A percentile compares a stretch with the other conserved stretches of the same genome.
phyloP scores from a whole-genome alignment of 1,140 invertebrate genomes.

The Araneus ventricosus region DNA sequence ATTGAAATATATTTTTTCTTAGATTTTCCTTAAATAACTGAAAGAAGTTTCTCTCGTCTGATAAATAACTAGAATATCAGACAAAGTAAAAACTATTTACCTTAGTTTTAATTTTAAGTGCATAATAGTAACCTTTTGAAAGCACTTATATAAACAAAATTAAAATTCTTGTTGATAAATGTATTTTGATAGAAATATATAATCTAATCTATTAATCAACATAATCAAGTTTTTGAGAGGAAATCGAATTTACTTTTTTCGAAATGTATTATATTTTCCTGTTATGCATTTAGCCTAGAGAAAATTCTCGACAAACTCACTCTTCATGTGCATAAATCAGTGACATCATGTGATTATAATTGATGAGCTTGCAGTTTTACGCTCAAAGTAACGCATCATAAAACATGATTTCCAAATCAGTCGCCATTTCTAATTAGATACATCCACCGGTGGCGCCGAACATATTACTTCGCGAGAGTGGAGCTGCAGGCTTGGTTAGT shows the following conservation, averaged over 20 bases:
- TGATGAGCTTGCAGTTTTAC: slow-evolving; percentile 4
- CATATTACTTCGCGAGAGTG: neutral
- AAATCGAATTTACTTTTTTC: neutral
- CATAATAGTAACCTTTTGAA: too few species aligned
- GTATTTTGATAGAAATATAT: neutral
- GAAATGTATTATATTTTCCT: neutral
- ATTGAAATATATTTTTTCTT: too few species aligned
- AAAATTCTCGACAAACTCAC: too few species aligned
- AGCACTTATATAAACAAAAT: too few species aligned
- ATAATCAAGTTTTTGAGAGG: neutral
- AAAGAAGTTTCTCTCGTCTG: too few species aligned
- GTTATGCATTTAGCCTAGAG: neutral
- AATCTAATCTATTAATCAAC: neutral
- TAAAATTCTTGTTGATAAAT: neutral
- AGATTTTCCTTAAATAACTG: too few species aligned
- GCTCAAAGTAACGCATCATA: neutral
- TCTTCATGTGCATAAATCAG: slow-evolving; percentile 7
- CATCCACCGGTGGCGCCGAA: neutral
- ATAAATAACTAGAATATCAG: too few species aligned
- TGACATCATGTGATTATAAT: slow-evolving; percentile 1
- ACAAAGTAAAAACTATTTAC: too few species aligned
- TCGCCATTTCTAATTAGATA: neutral
- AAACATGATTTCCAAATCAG: slow-evolving; percentile 5
- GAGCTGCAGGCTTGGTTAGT: too few species aligned
- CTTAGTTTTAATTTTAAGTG: too few species aligned